Base-by-base conservation (phyloP, 2,113 vertebrate species). In the Myodes glareolus region DNA sequence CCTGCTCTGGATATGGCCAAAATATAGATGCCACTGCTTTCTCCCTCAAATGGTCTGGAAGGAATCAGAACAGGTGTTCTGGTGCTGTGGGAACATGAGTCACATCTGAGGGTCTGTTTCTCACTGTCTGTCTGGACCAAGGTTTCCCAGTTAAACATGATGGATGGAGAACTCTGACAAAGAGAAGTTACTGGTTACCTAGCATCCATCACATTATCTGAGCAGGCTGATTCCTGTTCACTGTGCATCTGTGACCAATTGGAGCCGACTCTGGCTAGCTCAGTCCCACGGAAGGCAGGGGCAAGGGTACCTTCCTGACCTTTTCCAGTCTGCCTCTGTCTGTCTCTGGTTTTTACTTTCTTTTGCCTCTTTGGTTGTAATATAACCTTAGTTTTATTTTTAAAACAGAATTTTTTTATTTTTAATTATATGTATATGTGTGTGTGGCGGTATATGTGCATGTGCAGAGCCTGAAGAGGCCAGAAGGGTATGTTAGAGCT, bases 1-100 rank as follows among this genome's bases (percentile, higher is more conserved):
- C 29, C 36, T 61, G 4, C 55, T 88, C n/a, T 70, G 42, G 42
- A 77, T 45, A 14, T 25, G 86, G 19, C 50, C 76, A 72, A 80
- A 52, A 73, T 1, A 9, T 7, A 47, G 52, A 47, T 14, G 55
- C 19, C n/a, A n/a, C 14, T 12, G 3, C 7, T 17, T 0, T 11
- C 55, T 16, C 8, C 50, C 80, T 19, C 47, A 55, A 11, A 10
- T 14, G 31, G 58, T 52, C 81, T 39, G 58, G 12, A 1, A 31
- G 50, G 45, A 45, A 77, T 31, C 25, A n/a, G 65, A 75, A 19
- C 7, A 13, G 2, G 12, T 0, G 42, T 25, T n/a, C 21, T 4
- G 0, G 10, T 50, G 70, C 10, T 17, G 33, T 11, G 55, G 19
- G 17, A n/a, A 58, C 4, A 0, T 0, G 4, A 21, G 29, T 61